Evolutionary conservation across 2,113 vertebrate genomes (phyloP).

Genomic region (Notarius quadriscutis): DNA sequence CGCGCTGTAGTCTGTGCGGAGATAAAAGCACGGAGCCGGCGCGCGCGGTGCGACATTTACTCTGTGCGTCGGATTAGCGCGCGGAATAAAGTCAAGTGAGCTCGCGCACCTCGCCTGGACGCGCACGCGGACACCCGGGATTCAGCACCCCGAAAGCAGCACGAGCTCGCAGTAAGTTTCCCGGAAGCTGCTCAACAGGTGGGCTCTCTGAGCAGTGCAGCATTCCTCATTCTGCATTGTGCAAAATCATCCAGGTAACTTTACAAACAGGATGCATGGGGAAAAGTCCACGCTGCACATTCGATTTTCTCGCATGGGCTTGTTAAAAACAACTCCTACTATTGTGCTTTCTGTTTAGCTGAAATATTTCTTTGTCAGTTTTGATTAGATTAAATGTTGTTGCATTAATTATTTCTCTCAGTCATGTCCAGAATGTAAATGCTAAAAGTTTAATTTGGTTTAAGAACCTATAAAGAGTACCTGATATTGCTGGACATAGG

Average conservation of each 20-base stretch:
- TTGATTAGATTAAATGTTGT: not conserved
- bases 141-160: not conserved
- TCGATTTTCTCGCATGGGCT: not conserved
- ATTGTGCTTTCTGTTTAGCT: not conserved
- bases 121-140: not conserved
- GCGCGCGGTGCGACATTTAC: not conserved
- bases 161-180: slow-evolving; percentile 15
- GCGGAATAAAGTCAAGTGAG: not conserved
- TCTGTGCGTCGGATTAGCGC: not conserved
- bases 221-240: no score
- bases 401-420: not conserved
- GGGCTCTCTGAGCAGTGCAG: not conserved
- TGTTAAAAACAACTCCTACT: not conserved
- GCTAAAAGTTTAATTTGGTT: not conserved
- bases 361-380: not conserved
- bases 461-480: not conserved
- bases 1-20: slow-evolving; percentile 16
- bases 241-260: not conserved
- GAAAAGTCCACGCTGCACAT: not conserved
- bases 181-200: slow-evolving; percentile 39
- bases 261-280: not conserved
- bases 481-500: not conserved
- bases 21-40: slow-evolving; percentile 43
- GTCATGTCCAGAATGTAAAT: not conserved
- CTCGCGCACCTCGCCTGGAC: not conserved